Conservation (phyloP, 2,113 vertebrate species). For the Trogon surrucura region DNA sequence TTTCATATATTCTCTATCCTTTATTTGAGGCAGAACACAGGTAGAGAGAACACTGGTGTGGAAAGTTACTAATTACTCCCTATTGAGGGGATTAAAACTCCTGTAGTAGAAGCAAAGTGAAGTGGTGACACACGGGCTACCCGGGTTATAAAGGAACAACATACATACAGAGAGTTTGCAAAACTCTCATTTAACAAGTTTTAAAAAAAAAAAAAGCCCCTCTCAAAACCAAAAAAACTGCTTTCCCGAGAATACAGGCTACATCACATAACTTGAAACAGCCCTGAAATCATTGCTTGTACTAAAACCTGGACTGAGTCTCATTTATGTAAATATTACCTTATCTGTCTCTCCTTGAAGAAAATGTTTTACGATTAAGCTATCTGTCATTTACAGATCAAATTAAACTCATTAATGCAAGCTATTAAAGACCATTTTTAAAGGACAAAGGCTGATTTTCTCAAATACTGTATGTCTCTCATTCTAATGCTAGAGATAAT, state of each 20-base stretch:
- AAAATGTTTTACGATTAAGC: slow-evolving; percentile 17
- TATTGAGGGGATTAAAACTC: slow-evolving; percentile 50
- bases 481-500: slow-evolving; percentile 22
- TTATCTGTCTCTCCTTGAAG: slow-evolving; percentile 29
- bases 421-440: slow-evolving; percentile 55
- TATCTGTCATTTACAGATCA: slow-evolving; percentile 65
- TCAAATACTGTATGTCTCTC: neutral
- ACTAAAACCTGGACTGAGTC: neutral
- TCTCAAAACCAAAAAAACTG: neutral
- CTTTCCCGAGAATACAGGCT: neutral
- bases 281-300: neutral
- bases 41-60: slow-evolving; percentile 18
- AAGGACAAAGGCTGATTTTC: slow-evolving; percentile 63
- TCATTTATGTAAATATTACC: neutral
- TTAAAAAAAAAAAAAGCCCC: neutral
- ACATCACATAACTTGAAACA: neutral
- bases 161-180: neutral
- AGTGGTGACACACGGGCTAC: neutral
- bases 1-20: neutral
- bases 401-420: slow-evolving; percentile 67
- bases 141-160: neutral
- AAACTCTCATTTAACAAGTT: neutral
- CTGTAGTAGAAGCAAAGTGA: neutral
- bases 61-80: slow-evolving; percentile 59
- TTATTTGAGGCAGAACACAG: slow-evolving; percentile 49